Conservation (phyloP, 2,888 invertebrate species). For the Acleris emargana region DNA sequence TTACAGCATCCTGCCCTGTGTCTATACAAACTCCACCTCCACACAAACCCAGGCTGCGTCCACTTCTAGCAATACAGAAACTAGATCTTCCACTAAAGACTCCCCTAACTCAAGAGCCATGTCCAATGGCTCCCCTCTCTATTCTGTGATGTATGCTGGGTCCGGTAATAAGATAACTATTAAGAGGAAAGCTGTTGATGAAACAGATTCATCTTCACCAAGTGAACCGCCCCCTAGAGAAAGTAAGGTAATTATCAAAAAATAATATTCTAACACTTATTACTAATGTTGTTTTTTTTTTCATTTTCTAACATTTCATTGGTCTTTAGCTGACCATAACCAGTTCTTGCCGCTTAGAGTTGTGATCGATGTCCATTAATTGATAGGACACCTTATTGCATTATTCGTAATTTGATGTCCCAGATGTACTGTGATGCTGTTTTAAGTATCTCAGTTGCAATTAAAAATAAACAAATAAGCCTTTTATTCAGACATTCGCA, state of each 20-base stretch:
- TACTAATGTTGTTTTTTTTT: no score
- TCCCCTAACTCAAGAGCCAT: constrained; percentile 70
- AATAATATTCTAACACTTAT: no score
- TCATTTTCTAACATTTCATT: no score
- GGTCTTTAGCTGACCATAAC: no score
- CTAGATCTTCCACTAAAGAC: constrained; percentile 61
- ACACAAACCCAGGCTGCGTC: constrained; percentile 72
- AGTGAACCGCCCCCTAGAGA: constrained; percentile 67
- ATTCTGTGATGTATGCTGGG: constrained; percentile 92
- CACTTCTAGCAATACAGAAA: constrained; percentile 61
- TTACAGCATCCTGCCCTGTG: constrained; percentile 89
- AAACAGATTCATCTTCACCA: constrained; percentile 71
- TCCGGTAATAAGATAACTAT: constrained; percentile 93
- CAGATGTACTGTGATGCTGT: no score
- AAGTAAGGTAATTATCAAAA: constrained; percentile 60
- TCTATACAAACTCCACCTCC: constrained; percentile 86
- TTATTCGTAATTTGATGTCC: no score
- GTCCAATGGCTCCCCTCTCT: constrained; percentile 78
- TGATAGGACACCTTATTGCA: no score
- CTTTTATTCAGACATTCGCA: no score
- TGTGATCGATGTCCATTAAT: no score
- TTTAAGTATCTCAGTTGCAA: no score
- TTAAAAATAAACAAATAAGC: no score
- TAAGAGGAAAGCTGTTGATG: constrained; percentile 88
- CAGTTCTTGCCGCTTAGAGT: no score